Base-by-base conservation (phyloP, 1,140 invertebrate genomes). In the Cydia amplana region DNA sequence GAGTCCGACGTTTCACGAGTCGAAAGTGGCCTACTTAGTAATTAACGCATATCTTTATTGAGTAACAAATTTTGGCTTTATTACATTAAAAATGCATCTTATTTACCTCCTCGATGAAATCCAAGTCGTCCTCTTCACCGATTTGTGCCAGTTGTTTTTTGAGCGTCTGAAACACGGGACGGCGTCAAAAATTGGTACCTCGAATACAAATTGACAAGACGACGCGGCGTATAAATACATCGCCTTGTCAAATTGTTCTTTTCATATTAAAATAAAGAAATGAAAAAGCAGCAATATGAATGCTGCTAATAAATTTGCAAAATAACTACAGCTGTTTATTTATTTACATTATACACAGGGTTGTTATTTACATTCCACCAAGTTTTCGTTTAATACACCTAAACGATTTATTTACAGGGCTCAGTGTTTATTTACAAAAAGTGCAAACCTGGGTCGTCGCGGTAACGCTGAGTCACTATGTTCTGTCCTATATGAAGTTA, bases 61-160 rank as follows among this genome's bases (percentile, higher is more conserved):
- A 9, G 6, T 32, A 32, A 32, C 32, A 32, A 40, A 40, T 40
- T 10, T 40, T 40, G 36, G 36, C 36, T 40, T 40, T 9, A 40
- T 40, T 9, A 40, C 1, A 40, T 10, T 40, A 40, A 40, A 9
- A 40, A 0, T 63, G 6, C 32, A 72, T n/a, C 12, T 65, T 49
- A 80, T 77, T 78, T 77, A 91, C 89, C 82, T 87, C 85, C 76
- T 92, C 89, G 74, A 91, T 76, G 36, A 84, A 77, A 74, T 89
- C 82, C 64, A 87, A 75, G 36, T 91, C 86, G 55, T 92, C 90
- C 23, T 88, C 87, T 82, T 92, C 90, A 90, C 78, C 83, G 79
- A 74, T 77, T 77, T 86, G 88, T 76, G 83, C 83, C 81, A 85
- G 74, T 75, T 90, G 90, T 79, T 85, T 89, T 87, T 90, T 91